Conservation (phyloP, 2,888 invertebrate genomes). For the Andrena hattorfiana region DNA sequence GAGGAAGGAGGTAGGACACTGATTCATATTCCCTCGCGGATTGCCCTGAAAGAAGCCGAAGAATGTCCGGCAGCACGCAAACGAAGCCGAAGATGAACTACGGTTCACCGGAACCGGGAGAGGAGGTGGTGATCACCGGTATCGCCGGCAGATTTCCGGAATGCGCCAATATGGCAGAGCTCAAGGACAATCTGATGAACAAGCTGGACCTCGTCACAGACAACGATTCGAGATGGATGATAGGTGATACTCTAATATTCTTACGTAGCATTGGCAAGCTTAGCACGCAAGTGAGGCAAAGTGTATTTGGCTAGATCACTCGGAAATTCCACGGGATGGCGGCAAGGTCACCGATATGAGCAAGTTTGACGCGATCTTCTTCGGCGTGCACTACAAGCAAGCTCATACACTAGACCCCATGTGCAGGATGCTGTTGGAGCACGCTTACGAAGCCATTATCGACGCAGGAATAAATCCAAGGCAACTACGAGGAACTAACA, state of each 20-base stretch:
- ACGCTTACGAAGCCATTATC: slow-evolving; percentile 87
- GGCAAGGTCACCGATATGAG: slow-evolving; percentile 90
- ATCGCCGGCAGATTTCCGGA: slow-evolving; percentile 92
- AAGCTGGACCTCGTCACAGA: slow-evolving; percentile 90
- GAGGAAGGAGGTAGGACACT: background rate
- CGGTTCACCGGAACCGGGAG: slow-evolving; percentile 44
- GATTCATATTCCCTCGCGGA: background rate
- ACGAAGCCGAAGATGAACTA: background rate
- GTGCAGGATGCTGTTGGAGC: slow-evolving; percentile 88
- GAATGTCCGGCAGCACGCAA: background rate
- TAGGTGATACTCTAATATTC: slow-evolving; percentile 66
- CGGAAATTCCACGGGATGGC: slow-evolving; percentile 90
- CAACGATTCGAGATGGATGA: slow-evolving; percentile 84
- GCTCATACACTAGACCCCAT: slow-evolving; percentile 87
- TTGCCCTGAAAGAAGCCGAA: background rate
- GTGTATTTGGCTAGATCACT: slow-evolving; percentile 84
- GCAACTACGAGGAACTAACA: slow-evolving; percentile 88
- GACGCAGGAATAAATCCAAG: slow-evolving; percentile 88
- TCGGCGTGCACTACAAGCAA: slow-evolving; percentile 87
- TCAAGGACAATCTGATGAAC: slow-evolving; percentile 90
- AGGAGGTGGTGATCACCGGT: slow-evolving; percentile 89
- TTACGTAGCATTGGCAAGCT: background rate
- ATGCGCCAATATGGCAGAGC: slow-evolving; percentile 90
- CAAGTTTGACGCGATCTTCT: slow-evolving; percentile 88
- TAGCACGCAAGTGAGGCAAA: background rate